Conservation (phyloP, 2,888 invertebrate genomes). For the Platycheirus albimanus region DNA sequence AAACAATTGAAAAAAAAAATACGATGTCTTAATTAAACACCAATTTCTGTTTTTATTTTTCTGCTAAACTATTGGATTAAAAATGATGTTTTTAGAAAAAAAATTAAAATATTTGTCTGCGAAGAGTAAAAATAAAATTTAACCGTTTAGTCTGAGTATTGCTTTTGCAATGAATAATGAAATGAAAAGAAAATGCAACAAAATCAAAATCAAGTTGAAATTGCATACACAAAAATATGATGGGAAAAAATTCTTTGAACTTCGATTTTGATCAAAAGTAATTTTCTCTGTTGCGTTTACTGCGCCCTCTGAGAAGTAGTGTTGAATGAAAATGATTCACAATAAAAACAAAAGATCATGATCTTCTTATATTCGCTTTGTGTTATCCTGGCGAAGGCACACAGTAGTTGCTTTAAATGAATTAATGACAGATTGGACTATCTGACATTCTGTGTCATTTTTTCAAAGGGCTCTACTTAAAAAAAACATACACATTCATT, state of each 20-base stretch:
- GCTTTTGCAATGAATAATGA: constrained; percentile 49
- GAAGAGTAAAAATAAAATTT: constrained; percentile 17
- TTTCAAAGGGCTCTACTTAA: too few relatives aligned
- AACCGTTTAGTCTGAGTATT: constrained; percentile 39
- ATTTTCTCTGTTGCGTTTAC: neutral
- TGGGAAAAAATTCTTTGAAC: neutral
- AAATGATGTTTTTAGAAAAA: neutral
- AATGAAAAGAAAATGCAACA: too few relatives aligned
- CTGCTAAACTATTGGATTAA: neutral
- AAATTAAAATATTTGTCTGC: constrained; percentile 19
- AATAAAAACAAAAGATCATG: too few relatives aligned
- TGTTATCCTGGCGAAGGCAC: too few relatives aligned
- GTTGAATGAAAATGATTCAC: neutral
- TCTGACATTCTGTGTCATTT: too few relatives aligned
- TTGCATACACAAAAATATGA: neutral
- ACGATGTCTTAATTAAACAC: constrained; percentile 30
- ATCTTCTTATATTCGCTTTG: too few relatives aligned
- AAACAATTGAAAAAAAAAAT: constrained; percentile 15
- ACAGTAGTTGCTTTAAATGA: too few relatives aligned
- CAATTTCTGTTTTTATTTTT: neutral
- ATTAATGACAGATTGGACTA: too few relatives aligned
- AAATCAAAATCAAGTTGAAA: constrained; percentile 34
- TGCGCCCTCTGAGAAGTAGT: too few relatives aligned
- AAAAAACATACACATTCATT: too few relatives aligned
- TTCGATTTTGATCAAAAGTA: neutral